Evolutionary conservation across 1,140 invertebrate genomes (phyloP).

Genomic region (Conopomorpha cramerella): DNA sequence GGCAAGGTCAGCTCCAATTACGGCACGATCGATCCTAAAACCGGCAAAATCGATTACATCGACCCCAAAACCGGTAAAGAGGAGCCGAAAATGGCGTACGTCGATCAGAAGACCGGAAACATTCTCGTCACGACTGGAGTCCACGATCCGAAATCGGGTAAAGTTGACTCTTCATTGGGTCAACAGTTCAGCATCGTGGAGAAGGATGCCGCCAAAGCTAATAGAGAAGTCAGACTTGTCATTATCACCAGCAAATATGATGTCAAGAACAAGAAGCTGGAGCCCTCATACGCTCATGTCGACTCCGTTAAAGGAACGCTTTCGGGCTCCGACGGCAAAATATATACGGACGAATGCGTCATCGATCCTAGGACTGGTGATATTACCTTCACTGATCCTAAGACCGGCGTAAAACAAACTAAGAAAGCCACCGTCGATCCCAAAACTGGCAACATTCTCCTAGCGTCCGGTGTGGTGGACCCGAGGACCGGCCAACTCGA

Average conservation of each 20-base stretch:
- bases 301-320: slow-evolving; percentile 62
- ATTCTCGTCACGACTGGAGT: slow-evolving; percentile 60
- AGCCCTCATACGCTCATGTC: slow-evolving; percentile 60
- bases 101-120: slow-evolving; percentile 64
- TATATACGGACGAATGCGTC: slow-evolving; percentile 63
- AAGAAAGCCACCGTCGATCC: slow-evolving; percentile 59
- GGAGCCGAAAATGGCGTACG: slow-evolving; percentile 59
- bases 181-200: slow-evolving; percentile 59
- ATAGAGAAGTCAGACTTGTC: slow-evolving; percentile 59
- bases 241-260: slow-evolving; percentile 64
- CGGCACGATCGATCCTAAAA: slow-evolving; percentile 59
- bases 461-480: slow-evolving; percentile 59
- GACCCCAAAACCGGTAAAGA: slow-evolving; percentile 63
- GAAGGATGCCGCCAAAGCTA: slow-evolving; percentile 62
- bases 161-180: slow-evolving; percentile 57
- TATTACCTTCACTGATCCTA: slow-evolving; percentile 59
- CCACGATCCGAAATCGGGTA: slow-evolving; percentile 60
- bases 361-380: slow-evolving; percentile 63
- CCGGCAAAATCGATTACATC: slow-evolving; percentile 58
- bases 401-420: slow-evolving; percentile 59
- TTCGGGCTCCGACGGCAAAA: slow-evolving; percentile 61
- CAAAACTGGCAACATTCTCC: slow-evolving; percentile 63
- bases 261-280: slow-evolving; percentile 59
- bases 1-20: slow-evolving; percentile 61
- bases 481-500: slow-evolving; percentile 59